Conservation (phyloP, 2,888 invertebrate species). For the Heliconius charithonia region DNA sequence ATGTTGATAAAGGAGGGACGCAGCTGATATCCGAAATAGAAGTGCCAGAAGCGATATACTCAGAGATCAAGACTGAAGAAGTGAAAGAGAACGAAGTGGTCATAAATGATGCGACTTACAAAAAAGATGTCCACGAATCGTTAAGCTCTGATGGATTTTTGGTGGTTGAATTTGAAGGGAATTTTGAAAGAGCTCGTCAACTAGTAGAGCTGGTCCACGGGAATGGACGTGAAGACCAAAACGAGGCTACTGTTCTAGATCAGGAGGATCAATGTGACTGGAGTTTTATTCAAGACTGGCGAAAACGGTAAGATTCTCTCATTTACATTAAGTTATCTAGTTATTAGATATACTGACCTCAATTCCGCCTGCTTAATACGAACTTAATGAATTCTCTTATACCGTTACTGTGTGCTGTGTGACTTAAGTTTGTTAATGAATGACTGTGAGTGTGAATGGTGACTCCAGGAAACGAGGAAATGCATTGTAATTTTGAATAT, state of each 20-base stretch:
- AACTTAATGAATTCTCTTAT: conserved; percentile 54
- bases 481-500: conserved; percentile 40
- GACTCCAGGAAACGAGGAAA: conserved; percentile 58
- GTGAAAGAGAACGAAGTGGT: conserved; percentile 60
- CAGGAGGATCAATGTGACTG: conserved; percentile 86
- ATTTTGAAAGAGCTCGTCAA: conserved; percentile 84
- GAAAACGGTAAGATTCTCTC: conserved; percentile 83
- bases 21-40: conserved; percentile 71
- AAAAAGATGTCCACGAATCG: conserved; percentile 73
- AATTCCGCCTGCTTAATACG: conserved; percentile 62
- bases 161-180: conserved; percentile 85
- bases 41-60: conserved; percentile 75
- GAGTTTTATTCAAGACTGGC: conserved; percentile 90
- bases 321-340: conserved; percentile 39
- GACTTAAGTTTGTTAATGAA: conserved; percentile 61
- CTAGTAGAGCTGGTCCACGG: conserved; percentile 84
- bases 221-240: conserved; percentile 70
- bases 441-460: conserved; percentile 63
- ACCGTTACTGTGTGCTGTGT: conserved; percentile 62
- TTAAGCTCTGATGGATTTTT: conserved; percentile 82
- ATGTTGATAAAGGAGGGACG: conserved; percentile 68
- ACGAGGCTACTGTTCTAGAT: conserved; percentile 76
- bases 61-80: conserved; percentile 69
- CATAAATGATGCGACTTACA: conserved; percentile 74
- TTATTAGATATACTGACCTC: conserved; percentile 57